These are phyloP conservation scores for Lemur catta DNA, from an alignment of 2,797 vertebrate genomes.

Conservation along the genomic window DNA sequence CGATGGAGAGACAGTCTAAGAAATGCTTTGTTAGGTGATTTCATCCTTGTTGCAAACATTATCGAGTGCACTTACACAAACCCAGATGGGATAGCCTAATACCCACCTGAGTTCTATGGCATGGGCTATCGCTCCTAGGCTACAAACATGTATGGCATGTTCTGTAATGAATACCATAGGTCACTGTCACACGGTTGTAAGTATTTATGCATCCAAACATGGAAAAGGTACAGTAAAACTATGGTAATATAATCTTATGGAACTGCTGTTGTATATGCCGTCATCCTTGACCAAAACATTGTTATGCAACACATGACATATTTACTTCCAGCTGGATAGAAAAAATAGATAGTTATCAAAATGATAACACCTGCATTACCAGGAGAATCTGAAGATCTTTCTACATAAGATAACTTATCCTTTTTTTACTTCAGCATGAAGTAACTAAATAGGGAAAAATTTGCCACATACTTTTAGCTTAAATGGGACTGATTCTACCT, in stretches of 20 bases:
- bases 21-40: neutral
- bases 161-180: neutral
- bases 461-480: neutral
- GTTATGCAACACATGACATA: neutral
- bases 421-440: neutral
- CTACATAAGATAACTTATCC: neutral
- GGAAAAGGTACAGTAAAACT: neutral
- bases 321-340: neutral
- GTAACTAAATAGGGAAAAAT: constrained; percentile 28
- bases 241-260: neutral
- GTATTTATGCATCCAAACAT: neutral
- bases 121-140: neutral
- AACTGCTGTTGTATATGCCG: neutral
- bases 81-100: neutral
- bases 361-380: neutral
- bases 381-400: neutral
- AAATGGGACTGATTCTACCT: neutral
- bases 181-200: neutral
- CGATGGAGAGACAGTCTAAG: neutral
- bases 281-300: neutral
- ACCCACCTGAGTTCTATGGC: neutral
- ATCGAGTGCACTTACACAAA: neutral
- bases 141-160: neutral
- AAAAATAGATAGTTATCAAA: neutral
- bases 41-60: neutral